These are phyloP conservation scores for Bryconaethiops microstoma DNA, from an alignment of 2,797 vertebrate species.

Conservation along the genomic window DNA sequence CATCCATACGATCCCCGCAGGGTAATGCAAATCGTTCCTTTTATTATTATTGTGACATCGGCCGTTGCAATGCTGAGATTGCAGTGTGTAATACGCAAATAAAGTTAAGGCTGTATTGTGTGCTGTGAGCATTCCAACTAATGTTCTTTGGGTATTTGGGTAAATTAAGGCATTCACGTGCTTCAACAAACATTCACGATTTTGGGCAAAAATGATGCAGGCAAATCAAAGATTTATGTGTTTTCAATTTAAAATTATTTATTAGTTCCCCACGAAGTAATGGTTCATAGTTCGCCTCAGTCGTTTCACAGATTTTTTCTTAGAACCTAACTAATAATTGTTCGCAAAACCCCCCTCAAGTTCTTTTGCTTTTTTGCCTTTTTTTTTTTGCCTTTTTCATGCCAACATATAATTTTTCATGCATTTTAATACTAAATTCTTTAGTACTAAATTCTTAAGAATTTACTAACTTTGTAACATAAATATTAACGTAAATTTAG, in stretches of 20 bases:
- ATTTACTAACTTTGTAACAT: too few relatives aligned
- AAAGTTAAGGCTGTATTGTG: not conserved
- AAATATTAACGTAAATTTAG: too few relatives aligned
- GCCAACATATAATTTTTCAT: too few relatives aligned
- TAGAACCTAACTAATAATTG: too few relatives aligned
- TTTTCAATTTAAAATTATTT: not conserved
- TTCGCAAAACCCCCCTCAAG: too few relatives aligned
- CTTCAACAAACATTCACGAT: not conserved
- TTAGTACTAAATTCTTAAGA: too few relatives aligned
- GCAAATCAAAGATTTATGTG: not conserved
- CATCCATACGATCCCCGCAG: not conserved
- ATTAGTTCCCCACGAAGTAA: too few relatives aligned
- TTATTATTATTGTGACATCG: not conserved
- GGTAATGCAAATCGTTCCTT: not conserved
- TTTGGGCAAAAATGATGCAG: not conserved
- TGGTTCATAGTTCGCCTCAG: too few relatives aligned
- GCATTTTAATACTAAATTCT: too few relatives aligned
- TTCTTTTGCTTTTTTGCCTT: too few relatives aligned
- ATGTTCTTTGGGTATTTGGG: not conserved
- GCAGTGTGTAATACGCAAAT: not conserved
- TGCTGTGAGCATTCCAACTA: not conserved
- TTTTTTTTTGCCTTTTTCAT: too few relatives aligned
- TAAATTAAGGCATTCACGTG: not conserved
- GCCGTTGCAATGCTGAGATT: not conserved
- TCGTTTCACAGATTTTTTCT: too few relatives aligned